Base-by-base conservation (phyloP, 2,113 vertebrate species). In the Phalacrocorax carbo region DNA sequence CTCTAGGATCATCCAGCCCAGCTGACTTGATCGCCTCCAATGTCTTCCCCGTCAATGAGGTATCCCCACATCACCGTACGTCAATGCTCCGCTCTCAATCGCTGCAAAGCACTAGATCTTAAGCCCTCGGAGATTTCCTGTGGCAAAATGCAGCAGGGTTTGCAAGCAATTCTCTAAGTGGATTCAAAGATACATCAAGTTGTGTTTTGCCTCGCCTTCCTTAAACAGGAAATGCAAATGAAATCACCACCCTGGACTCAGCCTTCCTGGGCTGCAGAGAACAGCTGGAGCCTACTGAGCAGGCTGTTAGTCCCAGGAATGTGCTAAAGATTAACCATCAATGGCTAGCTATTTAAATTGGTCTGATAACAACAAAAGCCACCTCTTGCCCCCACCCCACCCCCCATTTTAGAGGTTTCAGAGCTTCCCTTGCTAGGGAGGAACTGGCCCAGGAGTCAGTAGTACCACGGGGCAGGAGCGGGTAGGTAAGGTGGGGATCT, bases 51-150 rank as follows among this genome's bases (percentile, higher is more conserved):
- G 0, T 22, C 12, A 7, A 7, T 27, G 48, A 15, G n/a, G 30
- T 2, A 13, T 8, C 51, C 30, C 42, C 46, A 7, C 29, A 3
- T 4, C 15, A 2, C 49, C 40, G 27, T 1, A 0, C 3, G 7
- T 29, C 66, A 8, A 3, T 0, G 57, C 40, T 18, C 26, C 2
- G 11, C 48, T 42, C 1, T 5, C 40, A 8, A 1, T 4, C 17
- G 4, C 36, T 21, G n/a, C 30, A 15, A 26, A 25, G 32, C 2
- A 14, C 32, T 26, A 30, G 21, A 15, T 42, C 36, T 22, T 19
- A 34, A 46, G 7, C 11, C 34, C 36, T 15, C 15, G 1, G 42
- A 34, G 42, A 27, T 23, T 60, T 38, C 52, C 75, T 5, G 2
- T 1, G 3, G 16, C 18, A 11, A 48, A 70, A 27, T 0, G 15